These are phyloP conservation scores for Tretioscincus oriximinensis DNA, from an alignment of 2,113 vertebrate genomes.

Conservation along the genomic window DNA sequence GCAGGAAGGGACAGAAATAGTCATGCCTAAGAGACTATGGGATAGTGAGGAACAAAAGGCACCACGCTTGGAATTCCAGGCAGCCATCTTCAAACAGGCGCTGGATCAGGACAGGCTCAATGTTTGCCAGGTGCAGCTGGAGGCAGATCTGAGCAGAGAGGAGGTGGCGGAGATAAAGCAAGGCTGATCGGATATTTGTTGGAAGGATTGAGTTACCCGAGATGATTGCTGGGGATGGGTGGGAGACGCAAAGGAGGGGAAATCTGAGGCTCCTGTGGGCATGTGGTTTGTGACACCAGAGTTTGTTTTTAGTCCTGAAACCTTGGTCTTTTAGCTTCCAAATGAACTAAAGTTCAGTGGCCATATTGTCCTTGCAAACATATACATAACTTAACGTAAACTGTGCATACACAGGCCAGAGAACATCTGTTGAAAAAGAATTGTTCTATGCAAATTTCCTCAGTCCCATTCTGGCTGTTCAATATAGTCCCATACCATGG, in stretches of 20 bases:
- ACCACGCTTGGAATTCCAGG: slow-evolving; percentile 14
- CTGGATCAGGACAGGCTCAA: slow-evolving; percentile 24
- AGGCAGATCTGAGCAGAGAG: slow-evolving; percentile 11
- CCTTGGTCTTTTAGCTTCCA: background rate
- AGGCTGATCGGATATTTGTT: background rate
- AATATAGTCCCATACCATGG: background rate
- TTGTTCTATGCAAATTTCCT: background rate
- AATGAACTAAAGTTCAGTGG: background rate
- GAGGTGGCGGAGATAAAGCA: slow-evolving; percentile 8
- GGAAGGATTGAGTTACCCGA: slow-evolving; percentile 6
- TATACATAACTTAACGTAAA: background rate
- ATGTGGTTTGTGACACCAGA: background rate
- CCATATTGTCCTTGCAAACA: background rate
- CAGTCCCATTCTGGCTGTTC: background rate
- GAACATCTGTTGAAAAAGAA: background rate
- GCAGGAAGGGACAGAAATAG: slow-evolving; percentile 25
- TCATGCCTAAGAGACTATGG: slow-evolving; percentile 15
- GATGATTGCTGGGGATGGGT: background rate
- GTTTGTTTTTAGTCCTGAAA: background rate
- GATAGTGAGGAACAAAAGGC: slow-evolving; percentile 32
- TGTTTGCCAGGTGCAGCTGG: slow-evolving; percentile 31
- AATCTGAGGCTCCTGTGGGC: background rate
- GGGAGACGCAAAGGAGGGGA: background rate
- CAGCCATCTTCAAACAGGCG: slow-evolving; percentile 24
- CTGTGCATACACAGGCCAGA: background rate